Evolutionary conservation across 2,888 invertebrate species (phyloP).

Genomic region (Tineola bisselliella): DNA sequence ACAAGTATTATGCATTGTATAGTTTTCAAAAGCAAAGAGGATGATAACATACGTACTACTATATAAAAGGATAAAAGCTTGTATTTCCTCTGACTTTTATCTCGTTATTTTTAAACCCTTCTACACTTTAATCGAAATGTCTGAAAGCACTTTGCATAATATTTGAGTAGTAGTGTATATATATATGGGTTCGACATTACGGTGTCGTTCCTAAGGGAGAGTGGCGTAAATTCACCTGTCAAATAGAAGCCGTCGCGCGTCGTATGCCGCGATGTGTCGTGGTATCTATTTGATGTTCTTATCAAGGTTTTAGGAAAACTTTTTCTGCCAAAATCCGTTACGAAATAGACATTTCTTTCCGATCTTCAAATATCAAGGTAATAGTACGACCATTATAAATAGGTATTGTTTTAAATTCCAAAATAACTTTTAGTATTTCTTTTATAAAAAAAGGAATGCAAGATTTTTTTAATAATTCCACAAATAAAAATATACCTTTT

Average conservation of each 20-base stretch:
- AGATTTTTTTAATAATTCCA: too few relatives aligned
- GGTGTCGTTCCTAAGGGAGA: not conserved
- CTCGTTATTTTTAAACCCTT: not conserved
- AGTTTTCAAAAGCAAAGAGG: too few relatives aligned
- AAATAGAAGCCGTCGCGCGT: not conserved
- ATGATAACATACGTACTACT: too few relatives aligned
- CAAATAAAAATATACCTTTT: not conserved
- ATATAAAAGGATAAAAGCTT: too few relatives aligned
- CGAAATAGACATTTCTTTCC: slow-evolving; percentile 7
- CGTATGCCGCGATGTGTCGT: not conserved
- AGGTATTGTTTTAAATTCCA: not conserved
- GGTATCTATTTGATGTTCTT: slow-evolving; percentile 8
- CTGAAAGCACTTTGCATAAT: slow-evolving; percentile 12
- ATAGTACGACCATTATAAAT: not conserved
- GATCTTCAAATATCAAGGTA: not conserved
- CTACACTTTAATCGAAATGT: slow-evolving; percentile 6
- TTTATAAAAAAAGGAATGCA: too few relatives aligned
- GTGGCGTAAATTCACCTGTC: slow-evolving; percentile 13
- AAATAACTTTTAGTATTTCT: too few relatives aligned
- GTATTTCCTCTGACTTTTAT: not conserved
- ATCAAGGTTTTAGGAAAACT: slow-evolving; percentile 4
- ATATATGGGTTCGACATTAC: not conserved
- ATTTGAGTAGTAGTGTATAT: not conserved
- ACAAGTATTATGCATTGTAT: too few relatives aligned
- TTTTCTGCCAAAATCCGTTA: not conserved